These are phyloP conservation scores for Gymnoscelis rufifasciata DNA, from an alignment of 2,888 invertebrate genomes.

Conservation along the genomic window DNA sequence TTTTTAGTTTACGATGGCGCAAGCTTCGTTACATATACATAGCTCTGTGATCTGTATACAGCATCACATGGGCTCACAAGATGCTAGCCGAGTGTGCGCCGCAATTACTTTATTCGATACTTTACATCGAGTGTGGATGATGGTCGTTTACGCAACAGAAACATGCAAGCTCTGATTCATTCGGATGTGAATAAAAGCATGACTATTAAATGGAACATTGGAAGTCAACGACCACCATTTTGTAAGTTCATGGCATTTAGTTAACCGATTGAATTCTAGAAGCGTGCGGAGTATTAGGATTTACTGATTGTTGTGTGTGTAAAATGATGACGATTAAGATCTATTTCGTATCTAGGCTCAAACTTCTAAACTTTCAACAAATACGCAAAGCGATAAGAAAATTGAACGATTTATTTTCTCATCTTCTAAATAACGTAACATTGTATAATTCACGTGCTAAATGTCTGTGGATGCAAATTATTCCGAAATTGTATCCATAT, in stretches of 20 bases:
- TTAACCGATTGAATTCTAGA: too few relatives aligned
- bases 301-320: too few relatives aligned
- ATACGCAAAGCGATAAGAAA: too few relatives aligned
- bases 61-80: constrained; percentile 20
- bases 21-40: constrained; percentile 28
- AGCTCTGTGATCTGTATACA: constrained; percentile 38
- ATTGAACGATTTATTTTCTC: too few relatives aligned
- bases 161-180: constrained; percentile 30
- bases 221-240: constrained; percentile 8
- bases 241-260: constrained; percentile 6
- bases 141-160: constrained; percentile 40
- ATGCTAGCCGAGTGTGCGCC: constrained; percentile 27
- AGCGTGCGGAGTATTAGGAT: too few relatives aligned
- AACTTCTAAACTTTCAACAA: too few relatives aligned
- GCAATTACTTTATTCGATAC: constrained; percentile 42
- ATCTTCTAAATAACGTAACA: neutral
- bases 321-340: too few relatives aligned
- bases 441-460: neutral
- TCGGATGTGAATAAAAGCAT: constrained; percentile 27
- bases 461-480: constrained; percentile 3
- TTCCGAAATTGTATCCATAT: constrained; percentile 9
- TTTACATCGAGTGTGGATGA: constrained; percentile 27
- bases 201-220: constrained; percentile 10
- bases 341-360: too few relatives aligned
- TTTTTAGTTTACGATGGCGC: constrained; percentile 24